A percentile compares a stretch with the other conserved stretches of the same genome.
These are phyloP conservation scores for Aurelia aurita complex sp. Pacific DNA, from an alignment of 30 jellyfish, hydroid and myxozoan genomes.

Conservation along the genomic window DNA sequence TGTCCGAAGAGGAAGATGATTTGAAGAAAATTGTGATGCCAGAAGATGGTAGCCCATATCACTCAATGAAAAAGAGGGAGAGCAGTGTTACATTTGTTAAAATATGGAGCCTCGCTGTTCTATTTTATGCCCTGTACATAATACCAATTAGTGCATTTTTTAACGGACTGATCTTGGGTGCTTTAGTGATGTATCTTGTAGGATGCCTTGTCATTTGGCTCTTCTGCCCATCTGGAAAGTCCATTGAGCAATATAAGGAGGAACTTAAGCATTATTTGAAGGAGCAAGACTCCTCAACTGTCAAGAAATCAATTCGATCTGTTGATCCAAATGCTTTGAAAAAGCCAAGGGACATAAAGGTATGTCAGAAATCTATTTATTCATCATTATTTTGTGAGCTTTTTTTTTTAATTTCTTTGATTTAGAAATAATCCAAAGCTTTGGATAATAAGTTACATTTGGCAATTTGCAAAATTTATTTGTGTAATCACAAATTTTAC, in stretches of 20 bases:
- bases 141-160: slow-evolving; percentile 41
- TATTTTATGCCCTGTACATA: slow-evolving; percentile 39
- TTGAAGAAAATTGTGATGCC: not conserved
- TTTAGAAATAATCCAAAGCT: no score
- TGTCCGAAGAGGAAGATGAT: slow-evolving; percentile 48
- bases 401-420: no score
- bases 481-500: no score
- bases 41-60: slow-evolving; percentile 11
- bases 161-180: slow-evolving; percentile 66
- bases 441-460: no score
- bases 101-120: slow-evolving; percentile 58
- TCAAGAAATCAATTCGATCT: slow-evolving; percentile 43
- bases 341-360: slow-evolving; percentile 97
- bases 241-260: slow-evolving; percentile 69
- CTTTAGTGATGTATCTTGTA: slow-evolving; percentile 64
- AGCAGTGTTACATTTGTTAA: slow-evolving; percentile 17
- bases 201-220: slow-evolving; percentile 85
- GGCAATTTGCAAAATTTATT: no score
- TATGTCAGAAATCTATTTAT: not conserved
- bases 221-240: slow-evolving; percentile 93
- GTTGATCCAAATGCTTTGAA: slow-evolving; percentile 72
- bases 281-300: slow-evolving; percentile 48
- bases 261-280: slow-evolving; percentile 68
- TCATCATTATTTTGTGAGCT: no score
- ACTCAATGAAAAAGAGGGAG: not conserved